phyloP scores from a whole-genome alignment of 1,140 invertebrate species.

The Saccostrea cuccullata region DNA sequence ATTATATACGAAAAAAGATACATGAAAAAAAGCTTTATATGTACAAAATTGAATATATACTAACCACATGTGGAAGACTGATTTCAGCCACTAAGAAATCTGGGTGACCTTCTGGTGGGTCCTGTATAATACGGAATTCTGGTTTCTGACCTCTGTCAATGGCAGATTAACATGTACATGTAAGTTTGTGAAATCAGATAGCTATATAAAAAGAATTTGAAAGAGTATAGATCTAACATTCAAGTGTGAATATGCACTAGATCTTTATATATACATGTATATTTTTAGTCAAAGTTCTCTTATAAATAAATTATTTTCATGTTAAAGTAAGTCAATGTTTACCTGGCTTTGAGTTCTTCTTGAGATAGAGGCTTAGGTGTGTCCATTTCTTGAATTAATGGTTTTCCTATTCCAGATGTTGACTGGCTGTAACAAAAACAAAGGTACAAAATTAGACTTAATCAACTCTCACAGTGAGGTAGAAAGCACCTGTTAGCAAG shows the following conservation, averaged over 20 bases:
- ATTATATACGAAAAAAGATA: too few species aligned
- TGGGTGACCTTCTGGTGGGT: conserved; percentile 76
- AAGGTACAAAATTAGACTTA: background rate
- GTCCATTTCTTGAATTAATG: conserved; percentile 40
- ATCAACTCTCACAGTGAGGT: background rate
- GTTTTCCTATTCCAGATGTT: background rate
- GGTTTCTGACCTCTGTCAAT: conserved; percentile 73
- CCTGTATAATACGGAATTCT: conserved; percentile 75
- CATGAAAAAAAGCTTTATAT: too few species aligned
- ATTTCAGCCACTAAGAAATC: conserved; percentile 79
- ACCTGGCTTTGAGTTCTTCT: conserved; percentile 52
- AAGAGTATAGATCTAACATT: too few species aligned
- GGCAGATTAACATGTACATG: background rate
- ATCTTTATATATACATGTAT: too few species aligned
- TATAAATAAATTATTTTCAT: too few species aligned
- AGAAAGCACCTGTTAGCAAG: too few species aligned
- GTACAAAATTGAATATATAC: conserved; percentile 49
- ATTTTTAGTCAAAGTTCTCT: too few species aligned
- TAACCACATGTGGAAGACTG: conserved; percentile 81
- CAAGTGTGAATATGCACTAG: too few species aligned
- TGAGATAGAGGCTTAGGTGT: conserved; percentile 43
- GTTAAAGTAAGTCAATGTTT: background rate
- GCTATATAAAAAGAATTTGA: too few species aligned
- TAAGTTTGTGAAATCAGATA: too few species aligned
- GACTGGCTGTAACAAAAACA: background rate